phyloP scores from a whole-genome alignment of 2,797 vertebrate species.

The Geotrypetes seraphini region DNA sequence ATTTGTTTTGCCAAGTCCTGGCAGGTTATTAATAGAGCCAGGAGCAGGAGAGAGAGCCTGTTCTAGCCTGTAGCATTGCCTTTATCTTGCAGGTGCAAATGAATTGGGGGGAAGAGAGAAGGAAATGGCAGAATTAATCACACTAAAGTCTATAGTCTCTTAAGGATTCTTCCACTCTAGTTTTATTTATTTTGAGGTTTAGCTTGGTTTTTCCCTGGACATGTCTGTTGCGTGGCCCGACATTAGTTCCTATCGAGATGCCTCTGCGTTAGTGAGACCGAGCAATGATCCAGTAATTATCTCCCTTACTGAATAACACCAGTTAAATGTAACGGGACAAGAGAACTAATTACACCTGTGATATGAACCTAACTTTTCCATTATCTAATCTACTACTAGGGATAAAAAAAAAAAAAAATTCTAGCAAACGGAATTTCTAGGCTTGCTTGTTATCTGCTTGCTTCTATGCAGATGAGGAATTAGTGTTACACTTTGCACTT shows the following conservation, averaged over 20 bases:
- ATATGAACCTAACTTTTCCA: background rate
- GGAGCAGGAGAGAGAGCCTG: slow-evolving; percentile 4
- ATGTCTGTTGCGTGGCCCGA: slow-evolving; percentile 2
- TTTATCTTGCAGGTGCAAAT: slow-evolving; percentile 26
- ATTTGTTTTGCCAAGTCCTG: too few species aligned
- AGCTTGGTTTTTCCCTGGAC: slow-evolving; percentile 15
- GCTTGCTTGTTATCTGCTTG: too few species aligned
- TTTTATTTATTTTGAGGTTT: slow-evolving; percentile 34
- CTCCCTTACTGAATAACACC: slow-evolving; percentile 6
- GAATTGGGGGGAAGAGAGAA: too few species aligned
- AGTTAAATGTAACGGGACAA: slow-evolving; percentile 17
- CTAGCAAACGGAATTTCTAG: too few species aligned
- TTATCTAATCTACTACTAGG: slow-evolving; percentile 1
- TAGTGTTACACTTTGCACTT: too few species aligned
- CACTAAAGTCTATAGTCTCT: slow-evolving; percentile 16
- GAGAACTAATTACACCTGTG: slow-evolving; percentile 19
- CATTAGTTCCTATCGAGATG: slow-evolving; percentile 10
- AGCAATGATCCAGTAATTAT: slow-evolving; percentile 12
- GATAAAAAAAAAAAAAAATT: slow-evolving; percentile 7
- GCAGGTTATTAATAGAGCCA: background rate
- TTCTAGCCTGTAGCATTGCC: slow-evolving; percentile 14
- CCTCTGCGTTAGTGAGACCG: slow-evolving; percentile 5
- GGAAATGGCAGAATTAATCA: slow-evolving; percentile 37
- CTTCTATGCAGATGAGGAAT: too few species aligned
- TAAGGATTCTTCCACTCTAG: slow-evolving; percentile 17